These are phyloP conservation scores for Clarias batrachus DNA, from an alignment of 2,113 vertebrate genomes.

Conservation along the genomic window DNA sequence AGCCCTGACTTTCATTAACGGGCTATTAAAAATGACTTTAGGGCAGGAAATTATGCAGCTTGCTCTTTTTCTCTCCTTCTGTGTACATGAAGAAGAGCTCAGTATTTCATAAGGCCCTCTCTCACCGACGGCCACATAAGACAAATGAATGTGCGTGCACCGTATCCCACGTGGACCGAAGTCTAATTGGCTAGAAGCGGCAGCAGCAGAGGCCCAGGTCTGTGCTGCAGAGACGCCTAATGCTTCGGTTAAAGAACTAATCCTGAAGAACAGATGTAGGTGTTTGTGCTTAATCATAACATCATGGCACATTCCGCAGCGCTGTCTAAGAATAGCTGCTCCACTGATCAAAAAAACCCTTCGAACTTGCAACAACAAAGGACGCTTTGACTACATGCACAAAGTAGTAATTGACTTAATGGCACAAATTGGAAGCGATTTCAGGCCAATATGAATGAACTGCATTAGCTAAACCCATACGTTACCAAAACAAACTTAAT, in stretches of 20 bases:
- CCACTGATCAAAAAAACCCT: slow-evolving; percentile 51
- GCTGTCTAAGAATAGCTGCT: slow-evolving; percentile 56
- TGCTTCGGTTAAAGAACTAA: slow-evolving; percentile 52
- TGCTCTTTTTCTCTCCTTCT: slow-evolving; percentile 43
- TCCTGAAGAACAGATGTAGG: slow-evolving; percentile 70
- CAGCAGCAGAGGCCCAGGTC: slow-evolving; percentile 32
- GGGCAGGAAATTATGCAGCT: slow-evolving; percentile 62
- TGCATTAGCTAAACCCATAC: background rate
- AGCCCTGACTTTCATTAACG: slow-evolving; percentile 65
- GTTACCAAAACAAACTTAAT: slow-evolving; percentile 1
- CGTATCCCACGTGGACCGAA: slow-evolving; percentile 56
- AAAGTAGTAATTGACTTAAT: slow-evolving; percentile 40
- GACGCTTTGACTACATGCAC: slow-evolving; percentile 30
- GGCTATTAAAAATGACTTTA: slow-evolving; percentile 68
- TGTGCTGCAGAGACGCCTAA: slow-evolving; percentile 37
- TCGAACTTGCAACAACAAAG: slow-evolving; percentile 43
- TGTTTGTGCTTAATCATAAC: slow-evolving; percentile 63
- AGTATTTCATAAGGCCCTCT: slow-evolving; percentile 56
- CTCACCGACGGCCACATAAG: slow-evolving; percentile 51
- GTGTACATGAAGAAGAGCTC: slow-evolving; percentile 58
- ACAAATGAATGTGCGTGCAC: slow-evolving; percentile 64
- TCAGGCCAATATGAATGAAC: background rate
- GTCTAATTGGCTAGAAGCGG: slow-evolving; percentile 67
- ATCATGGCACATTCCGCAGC: slow-evolving; percentile 60
- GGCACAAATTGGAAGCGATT: slow-evolving; percentile 25